Percentiles rank a stretch among this genome's conserved stretches.
phyloP scores from a whole-genome alignment of 2,113 vertebrate genomes.

The Ammospiza nelsoni region DNA sequence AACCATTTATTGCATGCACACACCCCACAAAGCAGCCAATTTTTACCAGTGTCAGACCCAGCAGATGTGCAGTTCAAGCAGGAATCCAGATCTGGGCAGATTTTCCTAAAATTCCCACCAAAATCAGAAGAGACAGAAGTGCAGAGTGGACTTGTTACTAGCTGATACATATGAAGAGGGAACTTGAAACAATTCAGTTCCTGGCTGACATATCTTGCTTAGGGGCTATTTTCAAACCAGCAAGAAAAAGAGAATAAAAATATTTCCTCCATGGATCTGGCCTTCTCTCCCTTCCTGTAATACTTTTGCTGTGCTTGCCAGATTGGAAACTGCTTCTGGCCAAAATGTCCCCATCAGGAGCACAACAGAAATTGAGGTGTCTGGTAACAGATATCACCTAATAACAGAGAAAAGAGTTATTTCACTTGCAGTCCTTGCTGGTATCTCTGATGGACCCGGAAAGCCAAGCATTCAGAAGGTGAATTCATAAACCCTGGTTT shows the following conservation, averaged over 20 bases:
- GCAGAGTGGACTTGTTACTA: not conserved
- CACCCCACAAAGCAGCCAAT: not conserved
- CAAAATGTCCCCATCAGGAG: not conserved
- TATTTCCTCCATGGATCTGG: constrained; percentile 29
- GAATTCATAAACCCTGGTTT: not conserved
- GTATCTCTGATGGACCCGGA: not conserved
- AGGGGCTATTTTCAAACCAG: constrained; percentile 18
- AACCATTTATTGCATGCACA: not conserved
- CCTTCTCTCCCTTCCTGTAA: constrained; percentile 24
- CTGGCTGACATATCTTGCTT: not conserved
- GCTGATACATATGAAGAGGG: not conserved
- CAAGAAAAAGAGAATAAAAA: constrained; percentile 27
- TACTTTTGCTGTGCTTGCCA: not conserved
- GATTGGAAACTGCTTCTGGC: constrained; percentile 38
- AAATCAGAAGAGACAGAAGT: not conserved
- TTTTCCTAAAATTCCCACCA: not conserved
- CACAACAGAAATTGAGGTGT: constrained; percentile 19
- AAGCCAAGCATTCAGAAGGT: not conserved
- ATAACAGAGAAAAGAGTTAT: not conserved
- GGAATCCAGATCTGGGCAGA: not conserved
- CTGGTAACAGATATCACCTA: constrained; percentile 34
- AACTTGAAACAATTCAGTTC: constrained; percentile 7
- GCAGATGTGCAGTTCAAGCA: not conserved
- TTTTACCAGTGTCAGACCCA: not conserved
- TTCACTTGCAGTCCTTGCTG: not conserved